Percentiles rank a stretch among this genome's conserved stretches.
phyloP scores from a whole-genome alignment of 1,140 invertebrate species.

The Drosophila nigromelanica region DNA sequence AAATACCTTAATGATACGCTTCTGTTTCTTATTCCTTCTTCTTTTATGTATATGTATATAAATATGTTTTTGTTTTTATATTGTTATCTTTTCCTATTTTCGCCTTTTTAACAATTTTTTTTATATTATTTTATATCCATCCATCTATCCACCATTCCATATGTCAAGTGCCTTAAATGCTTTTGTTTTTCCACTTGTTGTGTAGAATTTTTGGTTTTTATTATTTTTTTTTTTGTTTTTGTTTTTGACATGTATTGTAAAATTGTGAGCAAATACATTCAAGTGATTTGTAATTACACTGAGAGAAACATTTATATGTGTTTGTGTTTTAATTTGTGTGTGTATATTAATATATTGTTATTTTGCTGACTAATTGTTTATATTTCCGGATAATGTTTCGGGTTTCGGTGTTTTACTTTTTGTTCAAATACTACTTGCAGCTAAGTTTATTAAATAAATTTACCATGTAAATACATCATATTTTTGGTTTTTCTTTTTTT shows the following conservation, averaged over 20 bases:
- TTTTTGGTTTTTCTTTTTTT: conserved; percentile 9
- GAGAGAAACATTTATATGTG: conserved; percentile 76
- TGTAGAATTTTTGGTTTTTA: conserved; percentile 47
- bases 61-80: conserved; percentile 59
- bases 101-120: conserved; percentile 74
- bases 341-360: conserved; percentile 40
- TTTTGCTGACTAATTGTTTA: conserved; percentile 54
- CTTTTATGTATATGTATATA: conserved; percentile 70
- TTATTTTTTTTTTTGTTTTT: conserved; percentile 11
- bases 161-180: conserved; percentile 78
- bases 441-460: conserved; percentile 83
- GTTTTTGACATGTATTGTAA: conserved; percentile 69
- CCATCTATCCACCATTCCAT: conserved; percentile 39
- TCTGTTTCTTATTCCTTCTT: conserved; percentile 38
- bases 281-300: conserved; percentile 75
- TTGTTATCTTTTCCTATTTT: conserved; percentile 53
- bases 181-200: conserved; percentile 65
- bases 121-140: conserved; percentile 51
- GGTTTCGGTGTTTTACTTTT: conserved; percentile 78
- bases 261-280: conserved; percentile 81
- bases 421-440: conserved; percentile 82
- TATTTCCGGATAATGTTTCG: conserved; percentile 49
- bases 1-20: conserved; percentile 82
- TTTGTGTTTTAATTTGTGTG: conserved; percentile 41
- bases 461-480: conserved; percentile 44